These are phyloP conservation scores for Gambelia wislizenii DNA, from an alignment of 2,797 vertebrate genomes.

Conservation along the genomic window DNA sequence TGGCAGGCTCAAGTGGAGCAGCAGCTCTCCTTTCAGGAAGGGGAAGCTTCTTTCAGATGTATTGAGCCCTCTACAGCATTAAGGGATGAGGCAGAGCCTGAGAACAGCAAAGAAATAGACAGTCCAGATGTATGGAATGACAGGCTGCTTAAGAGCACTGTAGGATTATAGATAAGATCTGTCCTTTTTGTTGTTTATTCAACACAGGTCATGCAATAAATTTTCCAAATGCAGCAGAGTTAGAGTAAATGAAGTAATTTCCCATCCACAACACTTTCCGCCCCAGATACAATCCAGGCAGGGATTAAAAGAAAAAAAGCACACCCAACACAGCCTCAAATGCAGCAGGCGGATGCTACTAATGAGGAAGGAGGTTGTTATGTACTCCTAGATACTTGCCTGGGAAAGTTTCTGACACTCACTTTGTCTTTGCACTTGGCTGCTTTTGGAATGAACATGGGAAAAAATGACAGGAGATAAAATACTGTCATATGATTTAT, in stretches of 20 bases:
- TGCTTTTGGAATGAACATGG: background rate
- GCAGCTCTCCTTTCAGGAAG: slow-evolving; percentile 39
- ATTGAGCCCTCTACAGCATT: background rate
- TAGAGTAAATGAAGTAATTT: slow-evolving; percentile 9
- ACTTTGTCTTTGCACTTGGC: background rate
- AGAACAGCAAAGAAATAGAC: background rate
- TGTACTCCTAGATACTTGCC: slow-evolving; percentile 4
- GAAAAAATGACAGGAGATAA: slow-evolving; percentile 27
- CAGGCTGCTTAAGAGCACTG: background rate
- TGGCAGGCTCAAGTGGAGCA: slow-evolving; percentile 25
- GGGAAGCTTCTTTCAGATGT: slow-evolving; percentile 11
- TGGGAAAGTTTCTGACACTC: slow-evolving; percentile 30
- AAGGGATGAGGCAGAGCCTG: background rate
- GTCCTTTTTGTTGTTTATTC: slow-evolving; percentile 6
- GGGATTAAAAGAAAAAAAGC: background rate
- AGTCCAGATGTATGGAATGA: background rate
- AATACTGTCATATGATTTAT: slow-evolving; percentile 18
- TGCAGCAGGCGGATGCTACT: background rate
- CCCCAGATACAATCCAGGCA: background rate
- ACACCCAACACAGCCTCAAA: background rate
- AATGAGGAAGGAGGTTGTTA: background rate
- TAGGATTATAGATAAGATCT: slow-evolving; percentile 9
- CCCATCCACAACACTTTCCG: background rate
- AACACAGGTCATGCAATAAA: background rate
- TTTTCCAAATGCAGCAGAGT: slow-evolving; percentile 10